Evolutionary conservation across 2,888 invertebrate genomes (phyloP), one percentile per base, ranked within the genome.

Genomic region (Capitulum mitella): DNA sequence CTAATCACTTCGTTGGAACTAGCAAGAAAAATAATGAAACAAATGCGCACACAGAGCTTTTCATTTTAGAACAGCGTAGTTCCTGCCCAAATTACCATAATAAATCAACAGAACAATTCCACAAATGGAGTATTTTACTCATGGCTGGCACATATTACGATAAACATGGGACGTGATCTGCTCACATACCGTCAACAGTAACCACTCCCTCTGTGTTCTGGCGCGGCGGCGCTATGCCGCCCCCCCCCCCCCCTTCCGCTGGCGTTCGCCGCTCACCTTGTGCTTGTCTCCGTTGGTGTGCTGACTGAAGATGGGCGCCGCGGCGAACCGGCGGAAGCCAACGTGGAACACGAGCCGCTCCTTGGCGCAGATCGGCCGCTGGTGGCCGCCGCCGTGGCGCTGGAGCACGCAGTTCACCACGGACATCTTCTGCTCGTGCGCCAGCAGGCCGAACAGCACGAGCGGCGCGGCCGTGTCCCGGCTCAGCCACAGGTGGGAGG

Each of bases 371-470:
- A 98, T 92, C 0, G 96, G 93, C 54, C 91, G 89, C n/a, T 89
- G 89, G 46, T 85, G 84, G 19, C 80, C 80, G 46, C 43, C 46
- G 79, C 83, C 84, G 58, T 83, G 82, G 22, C 95, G 90, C 85
- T 93, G 93, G 29, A 99, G 86, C 0, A 93, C 91, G 16, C 95
- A 89, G 86, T 98, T 97, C 84, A 97, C 86, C 0, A 98, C 89
- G 0, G 97, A 95, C 94, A 98, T 97, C 87, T 95, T 95, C 83
- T 97, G 94, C 85, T 99, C 99, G 84, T 98, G 93, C 0, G 93
- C 92, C 37, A 98, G 87, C 78, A 98, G 87, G 0, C 96, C 97
- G 84, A 93, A 93, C 43, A 93, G 83, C n/a, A 92, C 87, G 6
- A 97, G 85, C 0, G 94, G 92, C 51, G 78, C 79, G n/a, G 54